Conservation (phyloP, 2,888 invertebrate genomes). For the Aphodius granarius region DNA sequence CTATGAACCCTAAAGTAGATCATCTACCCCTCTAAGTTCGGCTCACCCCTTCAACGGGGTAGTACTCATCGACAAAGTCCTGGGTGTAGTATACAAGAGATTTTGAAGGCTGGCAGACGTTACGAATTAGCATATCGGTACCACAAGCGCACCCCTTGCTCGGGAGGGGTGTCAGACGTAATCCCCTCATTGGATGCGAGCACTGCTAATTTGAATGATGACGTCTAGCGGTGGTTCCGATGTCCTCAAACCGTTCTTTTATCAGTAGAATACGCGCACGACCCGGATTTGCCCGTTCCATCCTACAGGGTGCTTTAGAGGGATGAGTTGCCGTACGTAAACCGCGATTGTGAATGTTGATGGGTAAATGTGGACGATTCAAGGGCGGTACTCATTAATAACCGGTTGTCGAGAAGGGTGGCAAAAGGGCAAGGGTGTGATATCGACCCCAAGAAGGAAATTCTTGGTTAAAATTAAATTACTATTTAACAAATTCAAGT, state of each 20-base stretch:
- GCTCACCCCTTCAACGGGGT: neutral
- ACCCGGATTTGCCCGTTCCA: neutral
- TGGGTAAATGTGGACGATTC: neutral
- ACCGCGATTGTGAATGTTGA: neutral
- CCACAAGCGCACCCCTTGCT: neutral
- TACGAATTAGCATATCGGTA: neutral
- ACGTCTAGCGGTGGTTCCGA: neutral
- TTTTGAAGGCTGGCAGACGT: neutral
- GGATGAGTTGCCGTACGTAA: neutral
- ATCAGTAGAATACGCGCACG: neutral
- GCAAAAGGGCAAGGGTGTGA: neutral
- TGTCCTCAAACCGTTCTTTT: neutral
- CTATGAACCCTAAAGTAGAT: neutral
- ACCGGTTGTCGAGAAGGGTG: neutral
- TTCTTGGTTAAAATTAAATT: no score
- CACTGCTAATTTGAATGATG: neutral
- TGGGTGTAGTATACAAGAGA: neutral
- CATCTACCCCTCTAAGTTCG: neutral
- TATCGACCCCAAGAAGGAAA: no score
- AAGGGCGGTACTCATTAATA: neutral
- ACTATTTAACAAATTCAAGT: no score
- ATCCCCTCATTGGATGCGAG: neutral
- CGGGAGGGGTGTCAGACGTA: neutral
- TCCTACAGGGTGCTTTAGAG: neutral
- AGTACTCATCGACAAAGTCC: neutral